Evolutionary conservation across 1,140 invertebrate species (phyloP), one percentile per base, ranked within the genome.

Genomic region (Streblospio benedicti): DNA sequence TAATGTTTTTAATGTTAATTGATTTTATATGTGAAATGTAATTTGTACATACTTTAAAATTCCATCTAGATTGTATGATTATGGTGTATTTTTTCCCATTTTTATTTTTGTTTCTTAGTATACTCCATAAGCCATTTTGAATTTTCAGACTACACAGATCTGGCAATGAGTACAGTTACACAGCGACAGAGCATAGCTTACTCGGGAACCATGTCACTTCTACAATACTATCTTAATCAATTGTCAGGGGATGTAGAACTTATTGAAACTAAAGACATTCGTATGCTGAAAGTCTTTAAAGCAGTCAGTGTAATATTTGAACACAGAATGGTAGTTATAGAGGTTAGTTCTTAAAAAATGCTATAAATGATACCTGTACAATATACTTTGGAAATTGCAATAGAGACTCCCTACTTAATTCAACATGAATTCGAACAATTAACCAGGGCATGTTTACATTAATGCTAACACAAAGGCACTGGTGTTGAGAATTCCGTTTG

Each of bases 181-280:
- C 94, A 98, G 77, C 82, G 91, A 32, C 86, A 93, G 72, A 93
- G 90, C 59, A 81, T 98, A 30, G 85, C 87, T 33, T 98, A 91
- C 80, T 83, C 83, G 9, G 91, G 92, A 3, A 86, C 86, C 0
- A 71, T 88, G 60, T 77, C 83, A 6, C 81, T 91, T 16, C 80
- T 99, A n/a, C 84, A 88, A 31, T 87, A 92, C 74, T 82, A 94
- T 59, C 74, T 96, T 0, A 82, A 84, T 50, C 89, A 93, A 65
- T 82, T 97, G 47, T 86, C 90, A 30, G 89, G 89, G 0, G 85
- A 86, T 65, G 79, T 93, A 0, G 86, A 91, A 65, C 77, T 86
- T 2, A 60, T 90, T 4, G 85, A 88, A 28, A 59, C 47, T n/a
- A 59, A 30, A 2, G 85, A 85, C 57, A 65, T 68, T 31, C 84